A percentile compares a stretch with the other conserved stretches of the same genome.
phyloP scores from a whole-genome alignment of 2,888 invertebrate species.

The Dryadula phaetusa region DNA sequence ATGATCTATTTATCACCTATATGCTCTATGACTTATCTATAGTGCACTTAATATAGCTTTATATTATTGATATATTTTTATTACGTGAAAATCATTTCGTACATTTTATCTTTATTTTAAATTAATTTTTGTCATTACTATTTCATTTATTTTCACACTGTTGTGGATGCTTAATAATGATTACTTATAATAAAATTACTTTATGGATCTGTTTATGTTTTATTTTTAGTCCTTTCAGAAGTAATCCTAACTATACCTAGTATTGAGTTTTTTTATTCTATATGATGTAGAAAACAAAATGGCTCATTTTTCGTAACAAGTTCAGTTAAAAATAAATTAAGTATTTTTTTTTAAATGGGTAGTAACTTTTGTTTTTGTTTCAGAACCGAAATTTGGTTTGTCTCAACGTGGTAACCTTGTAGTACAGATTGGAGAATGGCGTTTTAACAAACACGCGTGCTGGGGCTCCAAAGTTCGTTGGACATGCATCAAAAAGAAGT shows the following conservation, averaged over 20 bases:
- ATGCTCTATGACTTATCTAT: neutral
- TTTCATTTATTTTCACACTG: neutral
- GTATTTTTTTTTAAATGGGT: neutral
- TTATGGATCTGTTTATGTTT: constrained; percentile 10
- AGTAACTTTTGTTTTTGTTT: constrained; percentile 43
- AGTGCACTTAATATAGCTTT: neutral
- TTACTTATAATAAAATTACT: constrained; percentile 19
- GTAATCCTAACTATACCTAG: neutral
- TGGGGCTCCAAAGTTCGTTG: constrained; percentile 78
- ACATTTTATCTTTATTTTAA: neutral
- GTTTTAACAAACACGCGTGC: constrained; percentile 76
- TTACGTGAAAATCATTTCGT: neutral
- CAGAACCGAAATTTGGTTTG: constrained; percentile 75
- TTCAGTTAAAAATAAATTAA: neutral
- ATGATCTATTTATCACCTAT: neutral
- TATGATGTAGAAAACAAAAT: no score
- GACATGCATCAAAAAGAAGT: constrained; percentile 80
- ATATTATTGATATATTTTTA: neutral
- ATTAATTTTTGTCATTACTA: neutral
- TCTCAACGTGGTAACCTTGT: constrained; percentile 77
- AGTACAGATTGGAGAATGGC: constrained; percentile 76
- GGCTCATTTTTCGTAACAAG: no score
- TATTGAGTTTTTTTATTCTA: no score
- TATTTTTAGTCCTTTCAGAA: neutral
- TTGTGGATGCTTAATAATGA: constrained; percentile 10